Percentiles rank a stretch among this genome's conserved stretches.
Evolutionary conservation across 2,888 invertebrate genomes (phyloP).

Genomic region (Lycocerus yunnanus): DNA sequence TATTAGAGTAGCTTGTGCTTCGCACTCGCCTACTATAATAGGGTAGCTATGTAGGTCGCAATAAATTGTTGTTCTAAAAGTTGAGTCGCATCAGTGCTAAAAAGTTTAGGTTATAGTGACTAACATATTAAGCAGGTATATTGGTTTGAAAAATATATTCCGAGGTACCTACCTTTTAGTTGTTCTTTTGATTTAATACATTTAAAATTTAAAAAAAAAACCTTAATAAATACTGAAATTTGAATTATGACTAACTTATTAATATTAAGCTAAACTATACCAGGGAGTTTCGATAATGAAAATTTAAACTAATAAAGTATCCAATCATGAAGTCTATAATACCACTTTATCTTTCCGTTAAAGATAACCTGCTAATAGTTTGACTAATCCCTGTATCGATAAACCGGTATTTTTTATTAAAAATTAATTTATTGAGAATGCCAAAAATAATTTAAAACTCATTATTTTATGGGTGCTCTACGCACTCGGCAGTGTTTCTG

Average conservation of each 20-base stretch:
- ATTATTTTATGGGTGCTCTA: background rate
- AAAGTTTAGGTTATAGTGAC: no score
- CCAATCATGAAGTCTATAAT: background rate
- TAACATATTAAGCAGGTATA: no score
- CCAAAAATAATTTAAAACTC: background rate
- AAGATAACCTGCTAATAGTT: background rate
- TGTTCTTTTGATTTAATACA: no score
- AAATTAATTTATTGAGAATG: background rate
- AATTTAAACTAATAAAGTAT: background rate
- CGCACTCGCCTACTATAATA: no score
- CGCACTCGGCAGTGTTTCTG: background rate
- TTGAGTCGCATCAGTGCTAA: no score
- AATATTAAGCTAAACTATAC: background rate
- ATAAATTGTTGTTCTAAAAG: no score
- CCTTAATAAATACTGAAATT: no score
- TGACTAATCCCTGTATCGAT: background rate
- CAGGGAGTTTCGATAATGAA: background rate
- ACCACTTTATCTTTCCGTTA: background rate
- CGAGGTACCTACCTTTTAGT: background rate
- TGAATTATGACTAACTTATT: background rate
- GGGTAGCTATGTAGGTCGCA: no score
- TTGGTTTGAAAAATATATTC: no score
- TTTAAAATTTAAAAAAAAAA: no score
- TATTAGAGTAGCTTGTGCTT: no score
- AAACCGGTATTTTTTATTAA: no score